These are phyloP conservation scores for Gyps fulvus DNA, from an alignment of 2,113 vertebrate genomes.

Conservation along the genomic window DNA sequence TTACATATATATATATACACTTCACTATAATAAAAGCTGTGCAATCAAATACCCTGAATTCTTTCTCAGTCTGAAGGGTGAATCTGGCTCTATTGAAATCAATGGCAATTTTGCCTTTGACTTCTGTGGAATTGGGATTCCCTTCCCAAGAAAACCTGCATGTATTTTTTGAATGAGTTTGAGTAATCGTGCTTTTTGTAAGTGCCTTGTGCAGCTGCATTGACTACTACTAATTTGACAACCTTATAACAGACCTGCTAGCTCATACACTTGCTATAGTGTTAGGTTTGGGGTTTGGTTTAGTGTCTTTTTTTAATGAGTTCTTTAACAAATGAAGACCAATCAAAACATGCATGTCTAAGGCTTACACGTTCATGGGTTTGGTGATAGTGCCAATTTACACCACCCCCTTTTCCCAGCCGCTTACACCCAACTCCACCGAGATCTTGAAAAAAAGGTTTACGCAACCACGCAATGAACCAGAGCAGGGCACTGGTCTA, in stretches of 20 bases:
- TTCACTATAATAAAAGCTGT: neutral
- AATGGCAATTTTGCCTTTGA: neutral
- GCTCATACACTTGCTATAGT: neutral
- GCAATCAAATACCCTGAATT: neutral
- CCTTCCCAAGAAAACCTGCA: neutral
- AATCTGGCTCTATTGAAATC: neutral
- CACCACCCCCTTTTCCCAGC: rapidly evolving
- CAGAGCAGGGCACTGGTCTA: neutral
- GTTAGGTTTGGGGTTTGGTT: neutral
- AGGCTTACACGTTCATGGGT: neutral
- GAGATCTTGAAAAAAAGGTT: neutral
- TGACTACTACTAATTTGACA: neutral
- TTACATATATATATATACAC: neutral
- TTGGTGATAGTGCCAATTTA: neutral
- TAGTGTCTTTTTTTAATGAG: neutral
- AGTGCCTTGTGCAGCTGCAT: neutral
- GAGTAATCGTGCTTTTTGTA: neutral
- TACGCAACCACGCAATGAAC: neutral
- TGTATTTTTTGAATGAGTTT: neutral
- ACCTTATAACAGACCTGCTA: neutral
- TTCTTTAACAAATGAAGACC: neutral
- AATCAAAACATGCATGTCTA: neutral
- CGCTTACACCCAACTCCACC: neutral
- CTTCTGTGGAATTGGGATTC: neutral
- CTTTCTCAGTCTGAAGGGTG: neutral